A percentile compares a stretch with the other conserved stretches of the same genome.
Conservation (phyloP, 2,797 vertebrate species). For the Eidolon dupreanum region DNA sequence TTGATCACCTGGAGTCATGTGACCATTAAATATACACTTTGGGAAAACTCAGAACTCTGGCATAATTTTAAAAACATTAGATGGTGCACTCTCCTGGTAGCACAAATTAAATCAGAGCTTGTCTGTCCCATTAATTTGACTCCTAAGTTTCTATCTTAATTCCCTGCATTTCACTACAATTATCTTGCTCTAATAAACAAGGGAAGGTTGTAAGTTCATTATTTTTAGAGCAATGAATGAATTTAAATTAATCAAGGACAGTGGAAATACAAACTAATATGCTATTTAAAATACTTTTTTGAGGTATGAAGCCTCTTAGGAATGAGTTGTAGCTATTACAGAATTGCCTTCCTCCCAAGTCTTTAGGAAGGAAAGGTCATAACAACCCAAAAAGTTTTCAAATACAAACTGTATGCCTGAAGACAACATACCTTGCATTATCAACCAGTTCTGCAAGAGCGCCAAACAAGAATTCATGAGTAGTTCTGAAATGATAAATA, state of each 20-base stretch:
- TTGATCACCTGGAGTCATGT: not conserved
- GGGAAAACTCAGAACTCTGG: not conserved
- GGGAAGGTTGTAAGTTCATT: not conserved
- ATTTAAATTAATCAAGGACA: conserved; percentile 41
- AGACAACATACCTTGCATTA: conserved; percentile 95
- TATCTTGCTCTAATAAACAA: conserved; percentile 12
- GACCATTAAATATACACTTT: conserved; percentile 16
- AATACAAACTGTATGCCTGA: not conserved
- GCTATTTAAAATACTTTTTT: conserved; percentile 50
- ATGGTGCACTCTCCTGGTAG: not conserved
- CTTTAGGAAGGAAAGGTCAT: conserved; percentile 24
- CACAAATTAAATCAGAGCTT: conserved; percentile 43
- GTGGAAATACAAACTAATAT: not conserved
- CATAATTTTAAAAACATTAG: conserved; percentile 28
- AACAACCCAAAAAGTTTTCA: not conserved
- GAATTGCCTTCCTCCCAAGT: conserved; percentile 9
- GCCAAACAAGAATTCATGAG: conserved; percentile 98
- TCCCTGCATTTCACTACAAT: conserved; percentile 1
- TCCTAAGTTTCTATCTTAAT: conserved; percentile 41
- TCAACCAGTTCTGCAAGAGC: conserved; percentile 98
- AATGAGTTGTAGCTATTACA: conserved; percentile 28
- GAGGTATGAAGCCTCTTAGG: not conserved
- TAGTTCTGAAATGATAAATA: conserved; percentile 92
- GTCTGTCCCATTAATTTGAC: conserved; percentile 34
- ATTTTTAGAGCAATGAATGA: conserved; percentile 39